Conservation (phyloP, 2,888 invertebrate genomes). For the Chesias legatella region DNA sequence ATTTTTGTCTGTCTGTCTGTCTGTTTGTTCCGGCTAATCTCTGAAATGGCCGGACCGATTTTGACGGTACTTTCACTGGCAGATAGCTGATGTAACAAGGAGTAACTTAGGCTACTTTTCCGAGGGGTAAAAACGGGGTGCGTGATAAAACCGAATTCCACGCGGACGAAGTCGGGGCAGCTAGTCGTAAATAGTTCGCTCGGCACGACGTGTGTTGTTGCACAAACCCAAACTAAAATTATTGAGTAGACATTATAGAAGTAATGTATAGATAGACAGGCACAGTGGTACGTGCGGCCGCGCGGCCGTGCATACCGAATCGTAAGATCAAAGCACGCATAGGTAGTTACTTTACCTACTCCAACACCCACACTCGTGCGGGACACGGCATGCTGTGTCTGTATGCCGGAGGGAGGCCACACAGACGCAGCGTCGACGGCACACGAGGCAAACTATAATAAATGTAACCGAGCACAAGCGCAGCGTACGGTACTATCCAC, state of each 20-base stretch:
- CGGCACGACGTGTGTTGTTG: conserved; percentile 65
- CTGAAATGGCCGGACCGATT: too few species aligned
- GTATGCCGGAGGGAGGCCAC: conserved; percentile 54
- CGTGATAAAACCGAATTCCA: too few species aligned
- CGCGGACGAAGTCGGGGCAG: too few species aligned
- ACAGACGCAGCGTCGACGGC: conserved; percentile 49
- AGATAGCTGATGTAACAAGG: too few species aligned
- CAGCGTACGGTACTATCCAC: conserved; percentile 78
- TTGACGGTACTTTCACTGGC: too few species aligned
- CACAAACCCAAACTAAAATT: conserved; percentile 76
- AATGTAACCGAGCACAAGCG: conserved; percentile 75
- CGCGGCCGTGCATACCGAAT: conserved; percentile 78
- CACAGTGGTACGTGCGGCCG: conserved; percentile 69
- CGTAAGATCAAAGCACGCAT: conserved; percentile 80
- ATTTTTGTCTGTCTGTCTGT: too few species aligned
- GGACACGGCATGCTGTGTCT: conserved; percentile 38
- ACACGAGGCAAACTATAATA: conserved; percentile 74
- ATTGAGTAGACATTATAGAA: conserved; percentile 75
- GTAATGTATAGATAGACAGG: conserved; percentile 59
- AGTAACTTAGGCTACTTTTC: too few species aligned
- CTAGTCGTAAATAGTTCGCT: conserved; percentile 51
- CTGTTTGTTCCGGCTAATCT: too few species aligned
- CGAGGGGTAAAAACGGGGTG: too few species aligned
- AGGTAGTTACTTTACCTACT: conserved; percentile 72
- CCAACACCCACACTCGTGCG: conserved; percentile 65